Evolutionary conservation across 2,113 vertebrate species (phyloP), one percentile per base, ranked within the genome.

Genomic region (Hyla sarda): DNA sequence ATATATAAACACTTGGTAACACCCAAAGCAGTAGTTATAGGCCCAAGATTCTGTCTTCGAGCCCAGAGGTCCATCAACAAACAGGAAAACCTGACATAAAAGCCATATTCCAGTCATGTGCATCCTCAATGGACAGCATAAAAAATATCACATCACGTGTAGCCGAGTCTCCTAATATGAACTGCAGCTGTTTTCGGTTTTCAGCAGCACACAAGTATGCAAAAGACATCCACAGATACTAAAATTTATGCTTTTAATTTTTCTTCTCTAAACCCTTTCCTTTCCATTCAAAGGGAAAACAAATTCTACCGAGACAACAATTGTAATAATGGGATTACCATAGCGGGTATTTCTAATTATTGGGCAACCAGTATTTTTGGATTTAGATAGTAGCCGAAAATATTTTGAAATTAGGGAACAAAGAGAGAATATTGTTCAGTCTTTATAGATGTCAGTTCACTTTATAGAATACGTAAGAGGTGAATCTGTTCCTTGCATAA

Each of bases 301-400:
- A 54, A 56, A 23, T 54, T 25, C 48, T 58, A 52, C 1, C 19
- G n/a, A n/a, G n/a, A n/a, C n/a, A 78, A 37, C 34, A 79, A 58
- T 58, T 19, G 5, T 56, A 58, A 34, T n/a, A 58, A 79, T 79
- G 52, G 52, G 21, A 79, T n/a, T 37, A 23, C 28, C 76, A 79
- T 23, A 34, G 37, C 21, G 30, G 21, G 3, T 58, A 34, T 50
- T 50, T 76, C 9, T 1, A 76, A 0, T 76, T 48, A 37, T 48
- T 47, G 12, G 16, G 21, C 13, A 45, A 32, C 37, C 34, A 73
- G 34, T 23, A 73, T 1, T 10, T n/a, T 41, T 37, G 41, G 10
- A 13, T 23, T 23, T 41, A 23, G 23, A 45, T n/a, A 47, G 25
- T 10, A 16, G 41, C 21, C 5, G 5, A 47, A 74, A 25, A 7